Percentiles rank a stretch among this genome's conserved stretches.
Evolutionary conservation across 2,797 vertebrate genomes (phyloP).

Genomic region (Crotalus adamanteus): DNA sequence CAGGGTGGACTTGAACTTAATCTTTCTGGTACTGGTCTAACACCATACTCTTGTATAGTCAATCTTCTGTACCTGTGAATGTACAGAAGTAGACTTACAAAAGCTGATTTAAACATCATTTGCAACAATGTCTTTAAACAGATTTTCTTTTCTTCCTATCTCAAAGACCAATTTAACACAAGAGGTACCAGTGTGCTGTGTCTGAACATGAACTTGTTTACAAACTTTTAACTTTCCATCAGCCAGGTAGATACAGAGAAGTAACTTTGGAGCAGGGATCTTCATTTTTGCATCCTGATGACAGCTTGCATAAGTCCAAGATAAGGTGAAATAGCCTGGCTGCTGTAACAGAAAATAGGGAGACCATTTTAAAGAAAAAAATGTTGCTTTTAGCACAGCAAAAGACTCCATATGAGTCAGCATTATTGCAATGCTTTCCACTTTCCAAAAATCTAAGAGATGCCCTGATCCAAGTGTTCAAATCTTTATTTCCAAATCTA

Average conservation of each 20-base stretch:
- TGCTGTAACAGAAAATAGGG: not conserved
- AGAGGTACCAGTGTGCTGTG: not conserved
- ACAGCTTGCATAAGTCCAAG: not conserved
- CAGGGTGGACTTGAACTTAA: not conserved
- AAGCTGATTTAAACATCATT: not conserved
- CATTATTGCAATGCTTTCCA: not conserved
- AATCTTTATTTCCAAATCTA: not conserved
- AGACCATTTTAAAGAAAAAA: not conserved
- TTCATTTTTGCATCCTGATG: not conserved
- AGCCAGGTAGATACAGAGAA: not conserved
- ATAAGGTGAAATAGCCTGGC: not conserved
- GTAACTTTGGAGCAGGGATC: not conserved
- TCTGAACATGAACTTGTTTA: not conserved
- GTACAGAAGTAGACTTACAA: not conserved
- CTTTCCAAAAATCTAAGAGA: not conserved
- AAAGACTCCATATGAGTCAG: not conserved
- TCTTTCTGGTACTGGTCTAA: not conserved
- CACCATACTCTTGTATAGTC: not conserved
- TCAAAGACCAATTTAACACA: not conserved
- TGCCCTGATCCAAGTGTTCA: not conserved
- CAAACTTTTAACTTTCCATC: not conserved
- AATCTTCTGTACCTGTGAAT: not conserved
- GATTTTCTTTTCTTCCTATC: not conserved
- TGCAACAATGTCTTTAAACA: not conserved
- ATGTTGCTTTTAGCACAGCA: not conserved